Evolutionary conservation across 2,113 vertebrate species (phyloP).

Genomic region (Nothocercus nigrocapillus): DNA sequence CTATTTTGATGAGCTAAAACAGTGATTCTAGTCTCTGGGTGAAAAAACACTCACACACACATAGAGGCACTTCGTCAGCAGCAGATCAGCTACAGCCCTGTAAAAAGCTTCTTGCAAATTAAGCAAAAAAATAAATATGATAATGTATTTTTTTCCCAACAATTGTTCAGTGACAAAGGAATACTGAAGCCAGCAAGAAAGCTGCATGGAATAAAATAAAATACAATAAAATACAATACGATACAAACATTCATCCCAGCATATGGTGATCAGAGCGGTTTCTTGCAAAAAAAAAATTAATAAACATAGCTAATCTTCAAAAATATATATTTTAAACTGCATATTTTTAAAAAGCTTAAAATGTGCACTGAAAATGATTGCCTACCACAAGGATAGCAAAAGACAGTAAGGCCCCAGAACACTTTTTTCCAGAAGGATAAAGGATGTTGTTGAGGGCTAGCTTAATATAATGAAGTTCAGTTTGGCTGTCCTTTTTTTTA

Average conservation of each 20-base stretch:
- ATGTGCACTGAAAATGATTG: not conserved
- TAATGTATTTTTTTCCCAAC: not conserved
- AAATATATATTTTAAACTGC: not conserved
- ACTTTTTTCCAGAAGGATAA: not conserved
- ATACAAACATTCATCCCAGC: too few species aligned
- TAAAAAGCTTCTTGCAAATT: not conserved
- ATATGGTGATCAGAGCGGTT: not conserved
- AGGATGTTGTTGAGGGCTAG: not conserved
- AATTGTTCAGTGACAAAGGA: not conserved
- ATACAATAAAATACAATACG: too few species aligned
- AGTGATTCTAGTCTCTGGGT: not conserved
- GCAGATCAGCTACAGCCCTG: not conserved
- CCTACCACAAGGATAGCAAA: not conserved
- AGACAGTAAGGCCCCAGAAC: not conserved
- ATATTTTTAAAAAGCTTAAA: not conserved
- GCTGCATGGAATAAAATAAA: not conserved
- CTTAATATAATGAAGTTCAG: not conserved
- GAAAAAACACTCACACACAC: not conserved
- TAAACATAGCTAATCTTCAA: not conserved
- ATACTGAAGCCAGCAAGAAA: not conserved
- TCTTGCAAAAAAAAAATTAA: not conserved
- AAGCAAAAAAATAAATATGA: not conserved
- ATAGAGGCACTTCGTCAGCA: not conserved
- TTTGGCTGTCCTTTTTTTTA: not conserved
- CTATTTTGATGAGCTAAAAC: not conserved